Conservation (phyloP, 2,888 invertebrate genomes). For the Drosophila meridiana region DNA sequence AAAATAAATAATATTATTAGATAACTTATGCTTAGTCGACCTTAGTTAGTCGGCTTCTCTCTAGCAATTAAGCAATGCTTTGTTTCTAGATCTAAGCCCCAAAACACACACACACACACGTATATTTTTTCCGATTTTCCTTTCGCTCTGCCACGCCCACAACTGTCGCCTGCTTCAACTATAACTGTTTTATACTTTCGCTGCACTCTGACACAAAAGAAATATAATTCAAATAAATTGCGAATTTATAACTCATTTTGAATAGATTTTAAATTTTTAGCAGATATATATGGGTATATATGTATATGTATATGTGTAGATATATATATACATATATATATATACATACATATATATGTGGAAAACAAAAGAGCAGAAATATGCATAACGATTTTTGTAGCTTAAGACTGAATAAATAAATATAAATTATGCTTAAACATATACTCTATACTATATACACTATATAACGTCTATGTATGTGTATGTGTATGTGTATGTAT, state of each 20-base stretch:
- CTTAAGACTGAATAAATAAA: slow-evolving; percentile 82
- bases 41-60: slow-evolving; percentile 24
- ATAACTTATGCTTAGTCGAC: slow-evolving; percentile 22
- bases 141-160: slow-evolving; percentile 39
- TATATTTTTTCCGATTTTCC: neutral
- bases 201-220: slow-evolving; percentile 46
- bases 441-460: slow-evolving; percentile 41
- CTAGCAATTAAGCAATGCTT: slow-evolving; percentile 63
- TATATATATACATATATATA: slow-evolving; percentile 14
- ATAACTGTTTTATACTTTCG: slow-evolving; percentile 34
- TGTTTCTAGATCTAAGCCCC: slow-evolving; percentile 52
- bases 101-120: neutral
- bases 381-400: slow-evolving; percentile 79
- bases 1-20: slow-evolving; percentile 19
- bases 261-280: slow-evolving; percentile 67
- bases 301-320: slow-evolving; percentile 12
- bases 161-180: slow-evolving; percentile 42
- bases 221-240: slow-evolving; percentile 54
- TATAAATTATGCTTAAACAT: slow-evolving; percentile 71
- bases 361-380: slow-evolving; percentile 56
- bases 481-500: slow-evolving; percentile 25
- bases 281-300: slow-evolving; percentile 22
- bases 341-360: slow-evolving; percentile 20
- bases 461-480: slow-evolving; percentile 18
- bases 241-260: slow-evolving; percentile 75